phyloP scores from a whole-genome alignment of 2,888 invertebrate genomes.

The Hylaea fasciaria region DNA sequence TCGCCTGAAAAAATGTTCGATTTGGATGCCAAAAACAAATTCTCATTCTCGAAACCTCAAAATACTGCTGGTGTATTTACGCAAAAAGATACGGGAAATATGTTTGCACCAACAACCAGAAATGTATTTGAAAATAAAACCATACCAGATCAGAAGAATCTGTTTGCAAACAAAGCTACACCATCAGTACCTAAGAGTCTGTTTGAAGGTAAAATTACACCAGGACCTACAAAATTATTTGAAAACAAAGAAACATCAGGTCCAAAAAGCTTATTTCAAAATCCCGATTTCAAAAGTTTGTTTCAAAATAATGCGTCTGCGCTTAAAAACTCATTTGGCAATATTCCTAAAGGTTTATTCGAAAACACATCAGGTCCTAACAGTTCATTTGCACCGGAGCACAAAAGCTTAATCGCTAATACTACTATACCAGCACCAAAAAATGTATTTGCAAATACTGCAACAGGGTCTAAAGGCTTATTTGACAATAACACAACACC shows the following conservation, averaged over 20 bases:
- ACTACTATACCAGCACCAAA: slow-evolving; percentile 3
- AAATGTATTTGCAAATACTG: slow-evolving; percentile 15
- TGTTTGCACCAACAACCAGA: slow-evolving; percentile 36
- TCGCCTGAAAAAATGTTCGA: slow-evolving; percentile 65
- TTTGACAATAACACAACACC: slow-evolving; percentile 31
- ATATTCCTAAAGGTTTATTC: slow-evolving; percentile 13
- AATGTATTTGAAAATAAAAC: slow-evolving; percentile 11
- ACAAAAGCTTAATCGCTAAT: slow-evolving; percentile 33
- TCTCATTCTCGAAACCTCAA: slow-evolving; percentile 76
- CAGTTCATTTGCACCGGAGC: slow-evolving; percentile 6
- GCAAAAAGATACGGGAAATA: slow-evolving; percentile 44
- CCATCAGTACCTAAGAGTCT: background rate
- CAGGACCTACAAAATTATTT: slow-evolving; percentile 9
- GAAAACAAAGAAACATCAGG: slow-evolving; percentile 7
- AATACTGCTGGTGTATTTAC: slow-evolving; percentile 50
- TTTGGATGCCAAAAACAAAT: slow-evolving; percentile 57
- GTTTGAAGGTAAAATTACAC: slow-evolving; percentile 5
- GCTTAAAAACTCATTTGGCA: slow-evolving; percentile 9
- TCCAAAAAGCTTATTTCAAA: too few species aligned
- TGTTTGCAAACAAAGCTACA: slow-evolving; percentile 9
- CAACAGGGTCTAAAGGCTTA: slow-evolving; percentile 3
- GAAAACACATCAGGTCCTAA: slow-evolving; percentile 3
- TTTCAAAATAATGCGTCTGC: slow-evolving; percentile 14
- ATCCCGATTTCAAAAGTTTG: slow-evolving; percentile 4
- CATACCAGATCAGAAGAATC: background rate